These are phyloP conservation scores for Apeira syringaria DNA, from an alignment of 2,888 invertebrate species.

Conservation along the genomic window DNA sequence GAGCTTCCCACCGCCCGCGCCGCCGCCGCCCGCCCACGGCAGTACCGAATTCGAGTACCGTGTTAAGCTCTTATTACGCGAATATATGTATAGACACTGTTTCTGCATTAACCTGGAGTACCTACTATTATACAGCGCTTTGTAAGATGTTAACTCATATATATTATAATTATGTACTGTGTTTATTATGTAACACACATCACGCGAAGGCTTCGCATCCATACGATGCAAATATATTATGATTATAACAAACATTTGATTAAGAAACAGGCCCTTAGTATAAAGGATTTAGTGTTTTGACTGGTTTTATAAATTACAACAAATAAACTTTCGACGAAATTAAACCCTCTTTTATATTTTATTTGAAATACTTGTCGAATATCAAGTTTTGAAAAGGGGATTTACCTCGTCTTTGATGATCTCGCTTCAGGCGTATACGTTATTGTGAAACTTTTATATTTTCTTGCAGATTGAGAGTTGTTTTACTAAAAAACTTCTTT, in stretches of 20 bases:
- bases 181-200: neutral
- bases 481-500: conserved; percentile 78
- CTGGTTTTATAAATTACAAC: too few species aligned
- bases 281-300: too few species aligned
- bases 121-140: conserved; percentile 49
- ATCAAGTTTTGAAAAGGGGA: conserved; percentile 60
- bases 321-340: conserved; percentile 1
- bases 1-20: conserved; percentile 68
- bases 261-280: neutral
- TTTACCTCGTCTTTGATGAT: conserved; percentile 67
- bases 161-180: neutral
- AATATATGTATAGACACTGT: conserved; percentile 71
- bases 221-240: too few species aligned
- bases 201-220: neutral
- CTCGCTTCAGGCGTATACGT: conserved; percentile 75
- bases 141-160: conserved; percentile 37
- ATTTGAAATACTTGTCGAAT: conserved; percentile 51
- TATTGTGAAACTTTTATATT: conserved; percentile 82
- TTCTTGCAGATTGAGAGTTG: conserved; percentile 76
- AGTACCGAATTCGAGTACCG: conserved; percentile 67
- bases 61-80: conserved; percentile 71
- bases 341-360: conserved; percentile 34
- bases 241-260: neutral
- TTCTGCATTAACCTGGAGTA: conserved; percentile 77
- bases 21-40: conserved; percentile 75